phyloP scores from a whole-genome alignment of 2,888 invertebrate species.

The Eretmocerus hayati region DNA sequence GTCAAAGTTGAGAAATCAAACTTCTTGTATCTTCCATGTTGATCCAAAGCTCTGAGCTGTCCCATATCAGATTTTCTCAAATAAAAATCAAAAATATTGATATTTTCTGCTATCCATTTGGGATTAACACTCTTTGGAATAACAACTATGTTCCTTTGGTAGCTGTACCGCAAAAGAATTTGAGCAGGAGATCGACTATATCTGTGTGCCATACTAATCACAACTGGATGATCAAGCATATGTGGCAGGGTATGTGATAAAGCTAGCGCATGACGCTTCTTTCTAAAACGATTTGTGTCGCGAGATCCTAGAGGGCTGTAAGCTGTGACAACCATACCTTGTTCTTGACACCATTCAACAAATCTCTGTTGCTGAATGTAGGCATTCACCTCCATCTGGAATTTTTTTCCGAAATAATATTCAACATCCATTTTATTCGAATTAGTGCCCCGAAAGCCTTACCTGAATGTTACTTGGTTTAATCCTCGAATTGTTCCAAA shows the following conservation, averaged over 20 bases:
- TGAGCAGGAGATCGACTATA: conserved; percentile 63
- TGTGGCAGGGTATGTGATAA: conserved; percentile 53
- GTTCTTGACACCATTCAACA: conserved; percentile 54
- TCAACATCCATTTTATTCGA: no score
- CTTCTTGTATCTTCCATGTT: conserved; percentile 57
- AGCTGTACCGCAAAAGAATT: conserved; percentile 60
- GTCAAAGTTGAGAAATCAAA: conserved; percentile 55
- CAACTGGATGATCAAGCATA: conserved; percentile 55
- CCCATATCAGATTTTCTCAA: conserved; percentile 53
- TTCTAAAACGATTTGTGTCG: conserved; percentile 51
- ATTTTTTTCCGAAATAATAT: no score
- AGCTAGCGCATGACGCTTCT: conserved; percentile 27
- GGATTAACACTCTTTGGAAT: conserved; percentile 73
- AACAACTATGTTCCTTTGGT: conserved; percentile 61
- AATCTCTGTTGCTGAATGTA: conserved; percentile 66
- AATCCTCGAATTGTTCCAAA: conserved; percentile 55
- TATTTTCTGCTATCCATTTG: conserved; percentile 62
- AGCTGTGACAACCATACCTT: conserved; percentile 61
- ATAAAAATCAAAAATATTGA: conserved; percentile 60
- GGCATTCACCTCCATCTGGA: conserved; percentile 65
- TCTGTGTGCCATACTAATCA: conserved; percentile 53
- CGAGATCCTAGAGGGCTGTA: conserved; percentile 66
- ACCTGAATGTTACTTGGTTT: conserved; percentile 65
- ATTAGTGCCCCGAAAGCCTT: conserved; percentile 10
- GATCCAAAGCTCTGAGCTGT: conserved; percentile 53